phyloP scores from a whole-genome alignment of 1,140 invertebrate genomes.

The Ips nitidus region DNA sequence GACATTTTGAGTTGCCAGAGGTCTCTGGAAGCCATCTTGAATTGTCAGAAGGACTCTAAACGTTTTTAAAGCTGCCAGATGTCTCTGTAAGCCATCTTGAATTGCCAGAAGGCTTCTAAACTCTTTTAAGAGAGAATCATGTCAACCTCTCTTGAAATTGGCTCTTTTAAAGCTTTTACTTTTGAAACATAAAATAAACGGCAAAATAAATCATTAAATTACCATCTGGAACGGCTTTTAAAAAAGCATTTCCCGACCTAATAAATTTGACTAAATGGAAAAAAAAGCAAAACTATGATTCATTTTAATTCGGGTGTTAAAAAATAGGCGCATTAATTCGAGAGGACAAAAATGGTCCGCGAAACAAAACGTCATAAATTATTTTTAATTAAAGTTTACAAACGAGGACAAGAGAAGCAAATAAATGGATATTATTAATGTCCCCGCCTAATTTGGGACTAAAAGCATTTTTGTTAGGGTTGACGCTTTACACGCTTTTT shows the following conservation, averaged over 20 bases:
- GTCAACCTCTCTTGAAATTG: too few relatives aligned
- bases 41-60: too few relatives aligned
- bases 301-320: constrained; percentile 37
- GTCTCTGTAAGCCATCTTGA: too few relatives aligned
- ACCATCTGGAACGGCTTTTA: constrained; percentile 20
- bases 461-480: constrained; percentile 35
- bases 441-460: constrained; percentile 29
- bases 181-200: too few relatives aligned
- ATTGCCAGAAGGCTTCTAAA: too few relatives aligned
- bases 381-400: constrained; percentile 38
- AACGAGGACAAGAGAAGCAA: constrained; percentile 28
- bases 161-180: too few relatives aligned
- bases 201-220: too few relatives aligned
- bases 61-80: too few relatives aligned
- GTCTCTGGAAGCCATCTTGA: too few relatives aligned
- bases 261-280: constrained; percentile 14
- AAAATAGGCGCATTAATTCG: constrained; percentile 35
- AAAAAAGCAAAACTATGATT: constrained; percentile 34
- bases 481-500: constrained; percentile 33
- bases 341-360: constrained; percentile 31
- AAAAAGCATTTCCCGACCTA: constrained; percentile 12
- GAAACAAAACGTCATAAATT: constrained; percentile 38
- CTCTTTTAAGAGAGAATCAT: too few relatives aligned
- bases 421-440: constrained; percentile 35
- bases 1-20: too few relatives aligned